These are phyloP conservation scores for Plutomurus gul DNA, from an alignment of 1,140 invertebrate genomes.

Conservation along the genomic window DNA sequence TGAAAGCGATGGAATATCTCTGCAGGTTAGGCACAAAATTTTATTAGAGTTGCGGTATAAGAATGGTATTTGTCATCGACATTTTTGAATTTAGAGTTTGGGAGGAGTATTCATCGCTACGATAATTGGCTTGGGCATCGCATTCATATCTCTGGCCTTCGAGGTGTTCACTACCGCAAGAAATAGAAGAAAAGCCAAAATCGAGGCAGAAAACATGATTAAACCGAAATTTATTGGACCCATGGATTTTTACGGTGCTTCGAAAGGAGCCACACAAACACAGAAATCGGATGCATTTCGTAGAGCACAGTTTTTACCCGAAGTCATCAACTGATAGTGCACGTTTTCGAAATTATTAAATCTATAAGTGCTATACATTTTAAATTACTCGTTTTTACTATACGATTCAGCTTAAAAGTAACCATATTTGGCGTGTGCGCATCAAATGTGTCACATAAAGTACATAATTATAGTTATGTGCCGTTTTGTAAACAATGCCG, in stretches of 20 bases:
- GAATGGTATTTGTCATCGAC: neutral
- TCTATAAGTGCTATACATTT: too few species aligned
- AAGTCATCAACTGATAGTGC: constrained; percentile 53
- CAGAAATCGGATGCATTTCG: constrained; percentile 47
- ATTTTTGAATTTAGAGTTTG: constrained; percentile 67
- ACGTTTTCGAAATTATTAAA: too few species aligned
- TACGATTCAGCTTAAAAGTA: too few species aligned
- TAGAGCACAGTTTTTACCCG: constrained; percentile 47
- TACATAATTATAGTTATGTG: too few species aligned
- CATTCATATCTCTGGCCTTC: constrained; percentile 52
- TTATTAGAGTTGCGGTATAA: too few species aligned
- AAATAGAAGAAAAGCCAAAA: constrained; percentile 50
- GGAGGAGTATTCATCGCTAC: constrained; percentile 89
- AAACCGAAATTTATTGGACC: constrained; percentile 52
- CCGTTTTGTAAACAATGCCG: too few species aligned
- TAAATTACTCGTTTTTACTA: too few species aligned
- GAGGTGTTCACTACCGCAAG: constrained; percentile 52
- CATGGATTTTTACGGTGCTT: constrained; percentile 51
- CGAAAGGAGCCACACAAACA: constrained; percentile 17
- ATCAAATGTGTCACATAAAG: too few species aligned
- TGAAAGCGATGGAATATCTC: constrained; percentile 82
- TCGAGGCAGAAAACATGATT: constrained; percentile 50
- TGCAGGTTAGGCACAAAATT: too few species aligned
- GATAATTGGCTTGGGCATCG: constrained; percentile 65
- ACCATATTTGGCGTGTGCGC: too few species aligned